Evolutionary conservation across 2,113 vertebrate genomes (phyloP), one percentile per base, ranked within the genome.

Genomic region (Maccullochella peelii): DNA sequence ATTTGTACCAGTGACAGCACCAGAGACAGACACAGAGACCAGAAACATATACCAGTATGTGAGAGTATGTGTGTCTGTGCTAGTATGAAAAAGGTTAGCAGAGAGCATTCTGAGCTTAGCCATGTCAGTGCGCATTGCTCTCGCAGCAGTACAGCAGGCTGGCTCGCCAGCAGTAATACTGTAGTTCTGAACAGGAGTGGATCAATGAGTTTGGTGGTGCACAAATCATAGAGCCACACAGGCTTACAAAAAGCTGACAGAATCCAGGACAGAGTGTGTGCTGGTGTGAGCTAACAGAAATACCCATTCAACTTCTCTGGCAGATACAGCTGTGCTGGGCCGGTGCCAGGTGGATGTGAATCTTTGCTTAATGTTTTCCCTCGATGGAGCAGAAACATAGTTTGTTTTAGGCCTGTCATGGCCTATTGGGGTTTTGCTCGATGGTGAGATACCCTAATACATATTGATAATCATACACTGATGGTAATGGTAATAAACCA

Each of bases 401-500:
- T 92, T 92, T 92, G 89, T 92, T 93, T 92, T 72, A 76, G 75
- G 63, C 74, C 82, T 91, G 89, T 81, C 83, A 83, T 59, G 83
- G 84, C 77, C 79, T 88, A 75, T 81, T 92, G 82, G 83, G 80
- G 70, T 65, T 86, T 73, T 91, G 82, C 77, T 88, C 59, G 58
- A 89, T 91, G 79, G 83, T 59, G 74, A 84, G 86, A 83, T 87
- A 80, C 68, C 68, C 49, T 90, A 80, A 92, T 87, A 86, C 83
- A 90, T 90, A 93, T 88, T 88, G 85, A 91, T 93, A 92, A 94
- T 92, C 88, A 86, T 82, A 88, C 86, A 81, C 75, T 88, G 74
- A 89, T 87, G 67, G 78, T 92, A 86, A 93, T 91, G 68, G 80
- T 90, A 91, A 94, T 92, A 94, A 93, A 93, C 68, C 87, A 90